Base-by-base conservation (phyloP, 2,113 vertebrate genomes). In the Melanerpes aurifrons region DNA sequence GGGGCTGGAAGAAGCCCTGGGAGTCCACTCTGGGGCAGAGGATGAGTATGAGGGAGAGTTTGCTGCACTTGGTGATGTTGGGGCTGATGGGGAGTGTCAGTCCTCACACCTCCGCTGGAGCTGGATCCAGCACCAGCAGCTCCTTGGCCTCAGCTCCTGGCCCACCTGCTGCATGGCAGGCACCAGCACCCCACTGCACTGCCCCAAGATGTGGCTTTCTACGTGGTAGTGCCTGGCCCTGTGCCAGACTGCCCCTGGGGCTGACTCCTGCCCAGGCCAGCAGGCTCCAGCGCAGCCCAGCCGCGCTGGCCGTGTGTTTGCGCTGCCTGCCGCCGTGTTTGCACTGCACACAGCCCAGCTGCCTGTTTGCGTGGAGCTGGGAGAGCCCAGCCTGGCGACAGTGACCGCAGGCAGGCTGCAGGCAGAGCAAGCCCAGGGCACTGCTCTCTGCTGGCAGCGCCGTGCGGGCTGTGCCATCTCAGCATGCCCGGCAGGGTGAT, bases 341-440 rank as follows among this genome's bases (percentile, higher is more conserved):
- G 89, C 87, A 97, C 87, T 95, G 66, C 91, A 97, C 47, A 97
- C 95, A 97, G 14, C 59, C 7, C 3, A 1, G 9, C 15, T 10
- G 56, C 37, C 85, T 81, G 89, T 50, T 83, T 75, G 81, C 13
- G 6, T 8, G 9, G 76, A 20, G 7, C 19, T 13, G 3, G 4
- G 54, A 31, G 54, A 81, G 62, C 32, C 35, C 7, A 20, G 72
- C 40, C 37, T 1, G 9, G 54, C 21, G 75, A 6, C 0, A 0
- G 40, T 0, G 6, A 47, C 2, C 0, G 43, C 3, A 3, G 87
- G 31, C 40, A 43, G 0, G 17, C 32, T 2, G 1, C 3, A 20
- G 88, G 53, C 68, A 82, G 16, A 25, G 75, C 3, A 7, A 68
- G 50, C 45, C 1, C 5, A 0, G 13, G 26, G 40, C 7, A 1